Conservation (phyloP, 1,140 invertebrate genomes). For the Cyclina sinensis region DNA sequence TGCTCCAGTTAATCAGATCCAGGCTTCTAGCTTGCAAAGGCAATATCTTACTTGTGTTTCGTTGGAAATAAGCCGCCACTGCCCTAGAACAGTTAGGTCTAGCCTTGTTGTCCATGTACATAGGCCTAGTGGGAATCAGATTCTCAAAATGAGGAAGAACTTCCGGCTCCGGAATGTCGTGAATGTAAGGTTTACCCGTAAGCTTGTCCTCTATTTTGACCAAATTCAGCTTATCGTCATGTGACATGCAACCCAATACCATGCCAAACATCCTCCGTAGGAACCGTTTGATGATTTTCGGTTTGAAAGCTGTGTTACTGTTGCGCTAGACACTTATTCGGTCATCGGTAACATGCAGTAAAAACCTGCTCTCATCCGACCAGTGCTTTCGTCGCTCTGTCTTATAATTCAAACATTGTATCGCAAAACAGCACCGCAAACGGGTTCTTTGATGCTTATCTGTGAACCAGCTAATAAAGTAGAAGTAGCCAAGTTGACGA, state of each 20-base stretch:
- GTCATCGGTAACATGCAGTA: constrained; percentile 28
- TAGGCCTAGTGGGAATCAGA: constrained; percentile 34
- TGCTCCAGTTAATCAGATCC: background rate
- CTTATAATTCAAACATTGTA: constrained; percentile 20
- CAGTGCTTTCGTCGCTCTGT: constrained; percentile 19
- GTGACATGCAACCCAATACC: constrained; percentile 50
- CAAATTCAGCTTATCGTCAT: constrained; percentile 45
- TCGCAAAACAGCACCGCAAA: background rate
- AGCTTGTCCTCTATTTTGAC: constrained; percentile 40
- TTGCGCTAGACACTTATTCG: constrained; percentile 33
- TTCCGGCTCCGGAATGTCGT: constrained; percentile 47
- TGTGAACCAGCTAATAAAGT: too few species aligned
- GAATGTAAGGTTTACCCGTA: constrained; percentile 35
- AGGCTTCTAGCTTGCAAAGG: background rate
- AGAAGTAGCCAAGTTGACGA: too few species aligned
- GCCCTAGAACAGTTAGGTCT: constrained; percentile 52
- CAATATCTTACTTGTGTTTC: background rate
- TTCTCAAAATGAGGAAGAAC: constrained; percentile 58
- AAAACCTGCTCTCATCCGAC: constrained; percentile 57
- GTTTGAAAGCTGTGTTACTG: background rate
- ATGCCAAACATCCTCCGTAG: constrained; percentile 47
- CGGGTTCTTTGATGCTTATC: too few species aligned
- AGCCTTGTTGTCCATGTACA: constrained; percentile 62
- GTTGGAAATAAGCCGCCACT: background rate
- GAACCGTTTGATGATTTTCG: background rate